Evolutionary conservation across 2,113 vertebrate species (phyloP).

Genomic region (Astur gentilis): DNA sequence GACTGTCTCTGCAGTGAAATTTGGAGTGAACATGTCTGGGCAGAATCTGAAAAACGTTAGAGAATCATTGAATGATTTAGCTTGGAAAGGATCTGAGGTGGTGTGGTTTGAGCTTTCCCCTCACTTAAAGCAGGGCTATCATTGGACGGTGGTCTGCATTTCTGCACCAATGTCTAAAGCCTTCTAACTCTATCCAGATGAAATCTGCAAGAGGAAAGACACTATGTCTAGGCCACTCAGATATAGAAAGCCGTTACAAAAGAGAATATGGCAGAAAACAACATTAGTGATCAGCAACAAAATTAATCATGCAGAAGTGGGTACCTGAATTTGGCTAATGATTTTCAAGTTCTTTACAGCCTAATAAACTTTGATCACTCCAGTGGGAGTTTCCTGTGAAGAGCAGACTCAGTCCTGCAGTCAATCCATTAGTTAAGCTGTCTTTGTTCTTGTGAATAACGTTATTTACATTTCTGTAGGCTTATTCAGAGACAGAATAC

Average conservation of each 20-base stretch:
- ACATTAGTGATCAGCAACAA: neutral
- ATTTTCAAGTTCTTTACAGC: conserved; percentile 25
- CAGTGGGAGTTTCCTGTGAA: neutral
- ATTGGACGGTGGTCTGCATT: neutral
- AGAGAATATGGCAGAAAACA: conserved; percentile 3
- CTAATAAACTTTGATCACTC: neutral
- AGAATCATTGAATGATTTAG: neutral
- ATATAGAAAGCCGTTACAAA: neutral
- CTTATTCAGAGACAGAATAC: neutral
- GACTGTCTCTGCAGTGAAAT: neutral
- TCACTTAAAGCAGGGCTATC: neutral
- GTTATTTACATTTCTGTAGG: conserved; percentile 3
- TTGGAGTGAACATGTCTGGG: neutral
- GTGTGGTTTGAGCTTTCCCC: neutral
- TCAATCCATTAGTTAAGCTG: neutral
- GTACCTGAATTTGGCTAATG: neutral
- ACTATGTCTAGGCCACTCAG: neutral
- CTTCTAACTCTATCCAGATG: neutral
- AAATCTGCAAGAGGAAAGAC: neutral
- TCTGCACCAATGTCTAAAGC: neutral
- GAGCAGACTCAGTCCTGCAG: neutral
- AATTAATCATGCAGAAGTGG: neutral
- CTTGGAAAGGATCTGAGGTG: neutral
- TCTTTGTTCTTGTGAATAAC: neutral
- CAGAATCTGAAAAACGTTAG: neutral